Conservation (phyloP, 2,888 invertebrate species). For the Tenthredo scrophulariae region DNA sequence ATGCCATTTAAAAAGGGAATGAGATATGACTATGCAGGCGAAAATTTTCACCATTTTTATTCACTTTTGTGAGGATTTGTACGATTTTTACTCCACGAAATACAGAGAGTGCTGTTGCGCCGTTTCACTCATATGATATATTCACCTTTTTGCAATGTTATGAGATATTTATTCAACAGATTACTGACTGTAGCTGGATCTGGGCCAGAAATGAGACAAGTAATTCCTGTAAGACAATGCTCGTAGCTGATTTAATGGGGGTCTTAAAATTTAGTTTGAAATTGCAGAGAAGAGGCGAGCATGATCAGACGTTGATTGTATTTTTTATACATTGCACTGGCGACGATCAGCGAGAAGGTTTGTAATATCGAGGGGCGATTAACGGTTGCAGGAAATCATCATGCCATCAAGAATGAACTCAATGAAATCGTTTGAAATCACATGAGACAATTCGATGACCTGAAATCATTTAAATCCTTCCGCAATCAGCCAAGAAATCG, state of each 20-base stretch:
- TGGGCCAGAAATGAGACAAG: neutral
- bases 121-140: neutral
- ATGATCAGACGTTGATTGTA: neutral
- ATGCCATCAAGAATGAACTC: too few species aligned
- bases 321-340: neutral
- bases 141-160: neutral
- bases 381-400: too few species aligned
- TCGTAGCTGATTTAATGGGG: slow-evolving; percentile 18
- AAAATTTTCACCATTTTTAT: too few species aligned
- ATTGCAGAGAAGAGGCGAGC: neutral
- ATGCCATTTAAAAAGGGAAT: too few species aligned
- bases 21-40: too few species aligned
- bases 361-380: too few species aligned
- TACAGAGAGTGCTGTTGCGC: neutral
- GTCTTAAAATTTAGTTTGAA: neutral
- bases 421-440: too few species aligned
- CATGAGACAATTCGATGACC: too few species aligned
- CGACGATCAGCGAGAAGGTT: neutral
- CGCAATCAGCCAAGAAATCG: too few species aligned
- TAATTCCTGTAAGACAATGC: neutral
- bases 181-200: neutral
- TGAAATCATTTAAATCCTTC: too few species aligned
- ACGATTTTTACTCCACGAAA: too few species aligned
- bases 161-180: neutral
- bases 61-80: too few species aligned